A percentile compares a stretch with the other conserved stretches of the same genome.
These are phyloP conservation scores for Limnodromus scolopaceus DNA, from an alignment of 2,797 vertebrate genomes.

Conservation along the genomic window DNA sequence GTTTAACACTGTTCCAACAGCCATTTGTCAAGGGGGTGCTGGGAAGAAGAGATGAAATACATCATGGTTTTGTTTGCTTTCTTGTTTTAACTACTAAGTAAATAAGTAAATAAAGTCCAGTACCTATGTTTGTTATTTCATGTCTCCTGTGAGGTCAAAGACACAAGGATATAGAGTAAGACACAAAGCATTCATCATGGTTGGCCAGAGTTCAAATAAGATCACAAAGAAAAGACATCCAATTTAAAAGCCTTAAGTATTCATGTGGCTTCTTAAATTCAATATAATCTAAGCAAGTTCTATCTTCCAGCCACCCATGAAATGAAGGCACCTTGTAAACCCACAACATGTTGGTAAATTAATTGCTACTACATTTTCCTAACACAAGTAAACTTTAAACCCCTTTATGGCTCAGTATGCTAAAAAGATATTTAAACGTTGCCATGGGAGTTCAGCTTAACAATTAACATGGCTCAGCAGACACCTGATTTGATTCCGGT, in stretches of 20 bases:
- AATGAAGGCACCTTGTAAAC: constrained; percentile 50
- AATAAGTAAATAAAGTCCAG: constrained; percentile 59
- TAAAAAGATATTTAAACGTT: constrained; percentile 13
- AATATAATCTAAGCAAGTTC: not conserved
- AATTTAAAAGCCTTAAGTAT: not conserved
- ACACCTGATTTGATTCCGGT: not conserved
- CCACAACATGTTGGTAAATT: constrained; percentile 15
- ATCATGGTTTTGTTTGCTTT: constrained; percentile 36
- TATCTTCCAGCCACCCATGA: constrained; percentile 46
- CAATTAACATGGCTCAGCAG: constrained; percentile 1
- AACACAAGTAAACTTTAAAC: constrained; percentile 34
- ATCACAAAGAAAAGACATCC: not conserved
- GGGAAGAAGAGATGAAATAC: constrained; percentile 14
- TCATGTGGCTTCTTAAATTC: not conserved
- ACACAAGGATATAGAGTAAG: not conserved
- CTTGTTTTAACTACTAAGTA: constrained; percentile 46
- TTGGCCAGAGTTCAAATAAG: not conserved
- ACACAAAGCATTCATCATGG: not conserved
- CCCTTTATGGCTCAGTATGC: not conserved
- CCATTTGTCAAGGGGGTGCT: constrained; percentile 45
- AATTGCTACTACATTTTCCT: constrained; percentile 16
- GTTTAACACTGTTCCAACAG: constrained; percentile 40
- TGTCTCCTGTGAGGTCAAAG: constrained; percentile 28
- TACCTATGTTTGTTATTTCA: constrained; percentile 21
- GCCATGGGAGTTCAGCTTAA: not conserved